Percentiles rank a stretch among this genome's conserved stretches.
Evolutionary conservation across 2,113 vertebrate species (phyloP).

Genomic region (Ginglymostoma cirratum): DNA sequence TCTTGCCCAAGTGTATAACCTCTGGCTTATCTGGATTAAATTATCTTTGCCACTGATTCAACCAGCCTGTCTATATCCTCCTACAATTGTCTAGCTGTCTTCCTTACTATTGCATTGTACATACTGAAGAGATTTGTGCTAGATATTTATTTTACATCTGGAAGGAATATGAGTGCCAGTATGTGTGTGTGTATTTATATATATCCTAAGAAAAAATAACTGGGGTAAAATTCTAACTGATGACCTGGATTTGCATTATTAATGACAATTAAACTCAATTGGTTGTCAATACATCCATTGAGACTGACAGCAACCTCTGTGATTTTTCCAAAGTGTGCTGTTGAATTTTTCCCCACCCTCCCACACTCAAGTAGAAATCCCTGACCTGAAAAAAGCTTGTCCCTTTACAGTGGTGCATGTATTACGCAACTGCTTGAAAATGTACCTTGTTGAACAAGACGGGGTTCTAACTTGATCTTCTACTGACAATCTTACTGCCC

Average conservation of each 20-base stretch:
- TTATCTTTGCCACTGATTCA: no score
- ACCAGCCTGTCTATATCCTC: no score
- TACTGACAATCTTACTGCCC: neutral
- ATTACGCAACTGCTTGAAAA: neutral
- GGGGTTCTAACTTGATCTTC: no score
- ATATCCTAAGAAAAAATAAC: neutral
- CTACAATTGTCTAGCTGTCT: no score
- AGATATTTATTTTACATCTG: neutral
- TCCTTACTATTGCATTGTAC: no score
- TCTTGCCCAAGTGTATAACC: no score
- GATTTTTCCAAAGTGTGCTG: neutral
- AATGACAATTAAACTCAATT: neutral
- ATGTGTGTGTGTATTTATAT: neutral
- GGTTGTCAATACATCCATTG: neutral
- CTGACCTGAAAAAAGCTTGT: neutral
- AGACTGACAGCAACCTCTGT: neutral
- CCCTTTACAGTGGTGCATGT: neutral
- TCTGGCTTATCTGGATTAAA: no score
- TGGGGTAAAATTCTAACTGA: neutral
- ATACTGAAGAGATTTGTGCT: no score
- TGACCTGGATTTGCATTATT: neutral
- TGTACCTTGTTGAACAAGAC: neutral
- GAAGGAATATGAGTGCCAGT: neutral
- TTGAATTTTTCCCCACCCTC: no score
- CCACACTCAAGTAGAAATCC: neutral